Percentiles rank a stretch among this genome's conserved stretches.
Conservation (phyloP, 2,888 invertebrate genomes). For the Apotomis betuletana region DNA sequence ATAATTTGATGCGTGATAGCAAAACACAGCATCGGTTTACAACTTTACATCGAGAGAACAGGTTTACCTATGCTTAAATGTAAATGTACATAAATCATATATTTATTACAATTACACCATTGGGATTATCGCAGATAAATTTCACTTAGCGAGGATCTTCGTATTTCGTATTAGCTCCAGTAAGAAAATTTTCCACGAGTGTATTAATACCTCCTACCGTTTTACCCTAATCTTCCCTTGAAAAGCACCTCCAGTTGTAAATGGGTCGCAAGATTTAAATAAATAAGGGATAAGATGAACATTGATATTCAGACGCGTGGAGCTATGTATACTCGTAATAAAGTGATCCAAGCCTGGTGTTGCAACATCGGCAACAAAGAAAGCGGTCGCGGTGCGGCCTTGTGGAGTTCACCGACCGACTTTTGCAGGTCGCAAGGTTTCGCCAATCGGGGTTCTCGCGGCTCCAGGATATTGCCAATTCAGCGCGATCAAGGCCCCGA, state of each 20-base stretch:
- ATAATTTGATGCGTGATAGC: no score
- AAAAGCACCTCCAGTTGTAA: conserved; percentile 15
- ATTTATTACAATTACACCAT: no score
- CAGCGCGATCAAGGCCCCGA: conserved; percentile 77
- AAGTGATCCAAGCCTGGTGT: conserved; percentile 76
- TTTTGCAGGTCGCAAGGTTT: conserved; percentile 83
- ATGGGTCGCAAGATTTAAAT: conserved; percentile 8
- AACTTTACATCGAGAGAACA: no score
- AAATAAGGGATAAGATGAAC: conserved; percentile 20
- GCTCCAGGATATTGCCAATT: conserved; percentile 84
- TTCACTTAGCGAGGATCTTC: no score
- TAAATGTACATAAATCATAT: no score
- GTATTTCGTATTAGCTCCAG: no score
- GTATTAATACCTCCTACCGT: not conserved
- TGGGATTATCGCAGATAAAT: no score
- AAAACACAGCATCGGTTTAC: no score
- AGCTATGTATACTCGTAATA: conserved; percentile 68
- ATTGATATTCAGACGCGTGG: conserved; percentile 65
- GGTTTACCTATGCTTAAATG: no score
- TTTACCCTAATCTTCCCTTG: conserved; percentile 8
- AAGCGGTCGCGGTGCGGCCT: conserved; percentile 77
- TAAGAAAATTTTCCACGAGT: no score
- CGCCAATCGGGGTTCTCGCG: conserved; percentile 81
- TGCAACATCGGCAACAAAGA: conserved; percentile 81
- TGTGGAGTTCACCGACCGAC: conserved; percentile 81